Conservation (phyloP, 2,797 vertebrate species). For the Adelosebastes latens region DNA sequence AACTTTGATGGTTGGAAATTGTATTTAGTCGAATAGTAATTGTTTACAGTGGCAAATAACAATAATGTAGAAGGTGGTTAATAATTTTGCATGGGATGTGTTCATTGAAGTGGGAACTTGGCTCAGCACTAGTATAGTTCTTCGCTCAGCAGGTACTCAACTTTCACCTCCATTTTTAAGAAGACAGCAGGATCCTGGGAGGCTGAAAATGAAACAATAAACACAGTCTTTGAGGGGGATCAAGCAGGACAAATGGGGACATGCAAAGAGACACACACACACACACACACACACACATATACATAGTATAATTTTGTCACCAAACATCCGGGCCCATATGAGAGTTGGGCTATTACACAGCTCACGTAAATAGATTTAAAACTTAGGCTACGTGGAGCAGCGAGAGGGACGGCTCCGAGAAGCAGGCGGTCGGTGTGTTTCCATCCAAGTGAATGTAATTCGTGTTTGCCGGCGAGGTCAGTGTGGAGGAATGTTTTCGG, state of each 20-base stretch:
- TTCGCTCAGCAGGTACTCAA: constrained; percentile 47
- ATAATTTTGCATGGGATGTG: constrained; percentile 29
- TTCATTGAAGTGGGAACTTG: constrained; percentile 19
- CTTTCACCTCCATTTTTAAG: constrained; percentile 47
- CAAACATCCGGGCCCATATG: constrained; percentile 68
- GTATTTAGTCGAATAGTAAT: constrained; percentile 5
- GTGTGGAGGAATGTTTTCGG: constrained; percentile 72
- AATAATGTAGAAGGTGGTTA: constrained; percentile 24
- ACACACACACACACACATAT: neutral
- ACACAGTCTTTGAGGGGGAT: constrained; percentile 35
- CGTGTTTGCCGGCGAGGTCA: constrained; percentile 67
- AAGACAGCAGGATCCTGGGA: constrained; percentile 28
- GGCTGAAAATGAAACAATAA: constrained; percentile 41
- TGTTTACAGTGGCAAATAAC: constrained; percentile 32
- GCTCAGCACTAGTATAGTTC: constrained; percentile 11
- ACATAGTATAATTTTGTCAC: constrained; percentile 44
- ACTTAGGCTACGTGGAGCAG: constrained; percentile 60
- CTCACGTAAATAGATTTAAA: constrained; percentile 75
- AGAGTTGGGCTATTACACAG: constrained; percentile 60
- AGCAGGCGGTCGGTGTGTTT: constrained; percentile 57
- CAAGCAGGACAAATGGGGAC: constrained; percentile 13
- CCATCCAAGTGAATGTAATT: constrained; percentile 60
- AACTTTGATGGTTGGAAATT: neutral
- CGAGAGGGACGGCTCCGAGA: constrained; percentile 54
- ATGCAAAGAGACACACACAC: constrained; percentile 1